Conservation (phyloP, 1,140 invertebrate species). For the Probaryconus sp. region DNA sequence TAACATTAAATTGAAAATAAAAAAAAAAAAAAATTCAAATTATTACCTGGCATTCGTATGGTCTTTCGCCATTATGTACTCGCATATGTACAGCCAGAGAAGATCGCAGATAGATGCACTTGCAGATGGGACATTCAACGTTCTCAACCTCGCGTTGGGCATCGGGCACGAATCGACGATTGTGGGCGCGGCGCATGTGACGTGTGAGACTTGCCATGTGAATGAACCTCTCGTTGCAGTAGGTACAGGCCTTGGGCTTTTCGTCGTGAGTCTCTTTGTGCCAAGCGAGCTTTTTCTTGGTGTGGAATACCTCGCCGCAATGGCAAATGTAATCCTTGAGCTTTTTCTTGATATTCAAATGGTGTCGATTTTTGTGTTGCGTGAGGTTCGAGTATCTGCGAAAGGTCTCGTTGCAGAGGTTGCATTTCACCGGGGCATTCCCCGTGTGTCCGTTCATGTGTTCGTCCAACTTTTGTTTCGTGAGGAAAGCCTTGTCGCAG, state of each 20-base stretch:
- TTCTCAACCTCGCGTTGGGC: slow-evolving; percentile 82
- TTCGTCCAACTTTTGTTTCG: slow-evolving; percentile 86
- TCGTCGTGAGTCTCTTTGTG: slow-evolving; percentile 90
- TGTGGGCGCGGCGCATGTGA: slow-evolving; percentile 89
- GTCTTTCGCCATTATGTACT: slow-evolving; percentile 86
- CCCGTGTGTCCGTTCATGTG: slow-evolving; percentile 90
- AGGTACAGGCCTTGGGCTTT: slow-evolving; percentile 89
- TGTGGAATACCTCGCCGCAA: slow-evolving; percentile 89
- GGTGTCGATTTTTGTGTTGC: slow-evolving; percentile 87
- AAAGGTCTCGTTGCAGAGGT: slow-evolving; percentile 89
- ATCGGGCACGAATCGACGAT: slow-evolving; percentile 84
- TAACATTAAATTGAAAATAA: too few species aligned
- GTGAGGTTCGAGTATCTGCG: slow-evolving; percentile 90
- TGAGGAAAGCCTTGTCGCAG: slow-evolving; percentile 90
- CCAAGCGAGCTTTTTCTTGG: slow-evolving; percentile 89
- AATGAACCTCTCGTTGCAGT: slow-evolving; percentile 90
- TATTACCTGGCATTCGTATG: slow-evolving; percentile 87
- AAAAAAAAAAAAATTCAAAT: too few species aligned
- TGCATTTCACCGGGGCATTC: slow-evolving; percentile 88
- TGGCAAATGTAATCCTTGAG: slow-evolving; percentile 88
- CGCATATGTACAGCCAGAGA: slow-evolving; percentile 89
- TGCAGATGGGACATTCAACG: slow-evolving; percentile 88
- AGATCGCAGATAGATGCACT: slow-evolving; percentile 86
- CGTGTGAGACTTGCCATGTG: slow-evolving; percentile 88
- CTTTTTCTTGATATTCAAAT: slow-evolving; percentile 83